These are phyloP conservation scores for Neosilurus hyrtlii DNA, from an alignment of 2,797 vertebrate species.

Conservation along the genomic window DNA sequence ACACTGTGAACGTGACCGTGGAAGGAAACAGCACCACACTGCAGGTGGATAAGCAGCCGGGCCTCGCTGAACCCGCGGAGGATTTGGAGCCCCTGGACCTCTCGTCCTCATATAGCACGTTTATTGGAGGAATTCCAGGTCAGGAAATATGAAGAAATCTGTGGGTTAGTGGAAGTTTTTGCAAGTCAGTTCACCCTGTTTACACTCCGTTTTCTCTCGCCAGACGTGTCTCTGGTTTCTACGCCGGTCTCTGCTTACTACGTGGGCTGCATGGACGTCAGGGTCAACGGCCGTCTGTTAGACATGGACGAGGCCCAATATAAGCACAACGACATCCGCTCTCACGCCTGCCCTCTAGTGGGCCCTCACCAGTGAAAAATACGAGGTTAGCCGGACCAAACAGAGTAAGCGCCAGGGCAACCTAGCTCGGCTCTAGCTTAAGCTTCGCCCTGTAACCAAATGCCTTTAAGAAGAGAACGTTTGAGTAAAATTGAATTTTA, in stretches of 20 bases:
- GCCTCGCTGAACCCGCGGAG: slow-evolving; percentile 68
- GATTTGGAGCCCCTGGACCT: slow-evolving; percentile 70
- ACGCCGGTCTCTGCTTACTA: slow-evolving; percentile 87
- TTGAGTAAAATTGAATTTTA: slow-evolving; percentile 30
- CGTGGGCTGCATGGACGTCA: slow-evolving; percentile 89
- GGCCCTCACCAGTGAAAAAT: slow-evolving; percentile 53
- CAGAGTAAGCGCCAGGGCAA: neutral
- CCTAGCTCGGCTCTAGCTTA: slow-evolving; percentile 37
- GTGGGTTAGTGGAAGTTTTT: neutral
- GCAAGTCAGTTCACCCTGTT: neutral
- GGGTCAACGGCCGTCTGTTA: slow-evolving; percentile 73
- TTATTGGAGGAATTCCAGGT: slow-evolving; percentile 92
- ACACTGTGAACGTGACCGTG: slow-evolving; percentile 78
- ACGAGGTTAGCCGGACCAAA: neutral
- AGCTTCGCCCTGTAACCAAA: slow-evolving; percentile 43
- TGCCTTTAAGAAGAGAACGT: slow-evolving; percentile 45
- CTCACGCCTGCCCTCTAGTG: slow-evolving; percentile 91
- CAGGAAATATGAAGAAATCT: slow-evolving; percentile 35
- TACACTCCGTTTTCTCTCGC: neutral
- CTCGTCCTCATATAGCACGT: slow-evolving; percentile 77
- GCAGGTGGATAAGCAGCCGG: slow-evolving; percentile 76
- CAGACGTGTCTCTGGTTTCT: slow-evolving; percentile 87
- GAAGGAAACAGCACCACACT: slow-evolving; percentile 74
- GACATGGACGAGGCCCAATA: slow-evolving; percentile 88
- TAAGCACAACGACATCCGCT: slow-evolving; percentile 91